A percentile compares a stretch with the other conserved stretches of the same genome.
These are phyloP conservation scores for Austrofundulus limnaeus DNA, from an alignment of 2,113 vertebrate species.

Conservation along the genomic window DNA sequence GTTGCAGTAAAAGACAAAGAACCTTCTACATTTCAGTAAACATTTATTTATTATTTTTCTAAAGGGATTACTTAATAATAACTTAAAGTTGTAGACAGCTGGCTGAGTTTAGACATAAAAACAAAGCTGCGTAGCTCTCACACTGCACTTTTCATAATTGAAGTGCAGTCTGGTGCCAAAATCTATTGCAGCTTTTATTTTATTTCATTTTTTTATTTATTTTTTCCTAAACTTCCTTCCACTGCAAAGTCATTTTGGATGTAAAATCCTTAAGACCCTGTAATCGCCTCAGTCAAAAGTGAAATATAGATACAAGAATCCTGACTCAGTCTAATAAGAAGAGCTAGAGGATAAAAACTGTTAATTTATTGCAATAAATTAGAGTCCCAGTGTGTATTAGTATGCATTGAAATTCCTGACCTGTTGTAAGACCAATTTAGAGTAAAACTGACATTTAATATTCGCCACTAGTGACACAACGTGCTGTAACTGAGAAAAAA, in stretches of 20 bases:
- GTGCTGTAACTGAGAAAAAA: neutral
- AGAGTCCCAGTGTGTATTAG: conserved; percentile 4
- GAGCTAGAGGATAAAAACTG: neutral
- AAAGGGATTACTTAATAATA: conserved; percentile 39
- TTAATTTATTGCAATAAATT: conserved; percentile 10
- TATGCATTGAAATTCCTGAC: conserved; percentile 1
- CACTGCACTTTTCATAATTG: conserved; percentile 49
- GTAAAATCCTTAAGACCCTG: conserved; percentile 29
- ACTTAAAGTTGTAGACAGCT: conserved; percentile 33
- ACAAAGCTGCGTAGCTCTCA: conserved; percentile 29
- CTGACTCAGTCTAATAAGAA: conserved; percentile 9
- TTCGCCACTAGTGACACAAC: neutral
- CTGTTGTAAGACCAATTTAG: conserved; percentile 4
- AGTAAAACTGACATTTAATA: neutral
- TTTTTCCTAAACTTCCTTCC: conserved; percentile 15
- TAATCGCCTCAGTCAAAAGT: conserved; percentile 46
- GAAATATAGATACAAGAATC: conserved; percentile 32
- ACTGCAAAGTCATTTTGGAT: conserved; percentile 31
- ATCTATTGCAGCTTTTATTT: conserved; percentile 21
- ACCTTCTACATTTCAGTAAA: conserved; percentile 10
- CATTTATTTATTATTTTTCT: conserved; percentile 2
- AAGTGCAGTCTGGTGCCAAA: conserved; percentile 20
- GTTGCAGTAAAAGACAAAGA: conserved; percentile 22
- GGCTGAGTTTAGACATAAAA: conserved; percentile 37
- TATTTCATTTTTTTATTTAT: conserved; percentile 1